These are phyloP conservation scores for Motacilla tschutschensis DNA, from an alignment of 2,113 vertebrate genomes.

Conservation along the genomic window DNA sequence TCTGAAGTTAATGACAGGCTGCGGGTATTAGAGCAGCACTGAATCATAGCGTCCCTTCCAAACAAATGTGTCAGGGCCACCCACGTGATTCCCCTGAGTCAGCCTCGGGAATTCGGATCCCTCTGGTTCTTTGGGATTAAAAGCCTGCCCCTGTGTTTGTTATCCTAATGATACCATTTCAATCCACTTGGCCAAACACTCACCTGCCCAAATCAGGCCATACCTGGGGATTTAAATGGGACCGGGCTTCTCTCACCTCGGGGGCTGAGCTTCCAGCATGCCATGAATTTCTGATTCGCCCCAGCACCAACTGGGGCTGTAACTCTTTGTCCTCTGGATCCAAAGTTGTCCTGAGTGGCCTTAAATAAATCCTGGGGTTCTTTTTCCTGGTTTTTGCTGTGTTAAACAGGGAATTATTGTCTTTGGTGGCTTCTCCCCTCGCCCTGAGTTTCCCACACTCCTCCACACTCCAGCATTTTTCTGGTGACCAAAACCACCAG, in stretches of 20 bases:
- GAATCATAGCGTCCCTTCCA: slow-evolving; percentile 53
- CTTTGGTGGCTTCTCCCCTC: background rate
- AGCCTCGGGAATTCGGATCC: background rate
- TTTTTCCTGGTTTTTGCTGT: rapidly evolving
- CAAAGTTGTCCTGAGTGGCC: background rate
- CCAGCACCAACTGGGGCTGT: rapidly evolving
- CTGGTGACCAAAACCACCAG: background rate
- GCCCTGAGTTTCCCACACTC: background rate
- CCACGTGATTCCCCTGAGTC: background rate
- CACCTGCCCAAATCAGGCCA: background rate
- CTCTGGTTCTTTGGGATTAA: background rate
- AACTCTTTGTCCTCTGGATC: background rate
- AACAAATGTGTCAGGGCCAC: background rate
- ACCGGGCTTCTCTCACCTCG: background rate
- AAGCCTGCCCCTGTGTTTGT: background rate
- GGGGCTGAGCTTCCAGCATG: background rate
- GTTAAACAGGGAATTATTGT: background rate
- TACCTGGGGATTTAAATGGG: background rate
- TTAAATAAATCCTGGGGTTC: background rate
- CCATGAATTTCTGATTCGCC: background rate
- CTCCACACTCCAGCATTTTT: background rate
- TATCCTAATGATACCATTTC: background rate
- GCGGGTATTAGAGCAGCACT: background rate
- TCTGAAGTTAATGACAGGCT: slow-evolving; percentile 48
- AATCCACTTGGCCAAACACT: background rate